These are phyloP conservation scores for Sarcophaga peregrina DNA, from an alignment of 1,140 invertebrate species.

Conservation along the genomic window DNA sequence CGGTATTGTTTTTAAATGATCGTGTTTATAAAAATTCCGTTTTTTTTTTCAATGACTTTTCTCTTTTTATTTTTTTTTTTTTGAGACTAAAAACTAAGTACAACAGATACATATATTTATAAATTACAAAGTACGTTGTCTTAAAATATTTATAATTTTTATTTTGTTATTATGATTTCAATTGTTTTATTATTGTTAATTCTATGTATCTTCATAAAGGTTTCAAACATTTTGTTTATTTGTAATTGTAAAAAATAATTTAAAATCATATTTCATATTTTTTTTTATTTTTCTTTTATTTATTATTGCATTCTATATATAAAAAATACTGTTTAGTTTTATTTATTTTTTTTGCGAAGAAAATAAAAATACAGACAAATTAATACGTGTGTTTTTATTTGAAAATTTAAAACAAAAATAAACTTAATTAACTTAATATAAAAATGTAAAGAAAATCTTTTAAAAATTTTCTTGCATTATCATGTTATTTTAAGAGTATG, in stretches of 20 bases:
- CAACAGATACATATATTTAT: constrained; percentile 39
- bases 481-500: no score
- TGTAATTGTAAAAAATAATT: constrained; percentile 21
- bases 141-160: background rate
- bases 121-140: constrained; percentile 44
- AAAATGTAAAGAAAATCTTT: no score
- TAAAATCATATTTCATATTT: constrained; percentile 24
- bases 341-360: constrained; percentile 37
- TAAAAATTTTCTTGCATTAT: no score
- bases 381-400: constrained; percentile 17
- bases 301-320: constrained; percentile 18
- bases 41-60: constrained; percentile 13
- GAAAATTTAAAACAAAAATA: no score
- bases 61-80: background rate
- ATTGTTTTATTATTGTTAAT: constrained; percentile 31
- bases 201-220: background rate
- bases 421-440: no score
- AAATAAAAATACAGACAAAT: constrained; percentile 39
- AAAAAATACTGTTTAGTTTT: constrained; percentile 39
- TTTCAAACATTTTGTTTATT: constrained; percentile 38
- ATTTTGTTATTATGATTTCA: constrained; percentile 17
- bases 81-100: constrained; percentile 29
- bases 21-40: background rate
- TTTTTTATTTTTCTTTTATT: constrained; percentile 32
- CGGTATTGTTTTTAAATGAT: background rate